Percentiles rank a stretch among this genome's conserved stretches.
Evolutionary conservation across 2,113 vertebrate species (phyloP).

Genomic region (Reinhardtius hippoglossoides): DNA sequence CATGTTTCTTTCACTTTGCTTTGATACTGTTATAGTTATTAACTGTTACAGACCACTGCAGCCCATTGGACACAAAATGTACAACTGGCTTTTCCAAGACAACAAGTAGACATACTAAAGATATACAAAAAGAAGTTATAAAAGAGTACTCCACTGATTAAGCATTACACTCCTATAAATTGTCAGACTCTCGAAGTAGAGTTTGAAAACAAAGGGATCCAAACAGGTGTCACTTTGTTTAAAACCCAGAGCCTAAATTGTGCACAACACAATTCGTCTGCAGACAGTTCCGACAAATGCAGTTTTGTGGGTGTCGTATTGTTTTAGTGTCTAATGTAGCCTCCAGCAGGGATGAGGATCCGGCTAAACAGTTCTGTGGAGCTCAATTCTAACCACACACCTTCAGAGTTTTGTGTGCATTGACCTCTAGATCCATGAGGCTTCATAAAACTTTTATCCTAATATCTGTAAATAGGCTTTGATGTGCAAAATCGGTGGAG

Average conservation of each 20-base stretch:
- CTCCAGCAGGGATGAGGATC: not conserved
- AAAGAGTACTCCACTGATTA: not conserved
- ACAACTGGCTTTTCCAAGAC: not conserved
- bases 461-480: not conserved
- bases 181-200: not conserved
- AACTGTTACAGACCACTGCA: slow-evolving; percentile 10
- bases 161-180: not conserved
- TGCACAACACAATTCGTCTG: not conserved
- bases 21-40: slow-evolving; percentile 34
- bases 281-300: not conserved
- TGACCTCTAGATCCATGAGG: not conserved
- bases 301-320: not conserved
- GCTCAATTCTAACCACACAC: not conserved
- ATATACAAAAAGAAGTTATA: slow-evolving; percentile 4
- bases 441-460: not conserved
- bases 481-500: not conserved
- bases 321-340: not conserved
- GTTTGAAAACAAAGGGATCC: not conserved
- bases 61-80: slow-evolving; percentile 7
- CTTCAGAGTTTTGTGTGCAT: not conserved
- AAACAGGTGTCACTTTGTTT: not conserved
- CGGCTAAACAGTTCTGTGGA: not conserved
- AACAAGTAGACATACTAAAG: slow-evolving; percentile 1
- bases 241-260: not conserved
- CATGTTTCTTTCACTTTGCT: slow-evolving; percentile 36